Base-by-base conservation (phyloP, 1,140 invertebrate genomes). In the Andricus grossulariae region DNA sequence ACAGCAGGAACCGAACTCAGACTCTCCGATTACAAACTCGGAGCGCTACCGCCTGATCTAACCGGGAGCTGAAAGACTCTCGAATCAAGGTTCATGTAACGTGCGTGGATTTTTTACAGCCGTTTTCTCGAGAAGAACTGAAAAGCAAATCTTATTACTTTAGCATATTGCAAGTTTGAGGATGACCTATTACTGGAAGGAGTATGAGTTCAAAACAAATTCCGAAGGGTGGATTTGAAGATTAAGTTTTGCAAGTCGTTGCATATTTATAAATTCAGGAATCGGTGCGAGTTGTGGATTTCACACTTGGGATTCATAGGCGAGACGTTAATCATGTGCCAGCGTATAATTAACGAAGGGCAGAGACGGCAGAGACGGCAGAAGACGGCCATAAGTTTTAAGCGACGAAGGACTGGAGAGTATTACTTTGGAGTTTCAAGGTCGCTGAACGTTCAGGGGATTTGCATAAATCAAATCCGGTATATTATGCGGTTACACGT, bases 381-480 rank as follows among this genome's bases (percentile, higher is more conserved):
- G 54, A 19, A 25, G 10, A 60, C 19, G 55, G 21, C 15, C 19
- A 60, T 60, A 60, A 60, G 11, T 60, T 60, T 25, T 32, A 60
- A 60, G 55, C 21, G 55, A 60, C 55, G 55, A 60, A 25, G 55
- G 55, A 32, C 25, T 3, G 25, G 25, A 3, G 25, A 32, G 25
- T 32, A 60, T 60, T 60, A 60, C 55, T 60, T 60, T 60, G 12
- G 55, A 25, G 75, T 72, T 57, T 18, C 57, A 71, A 51, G 49
- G 66, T 45, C 60, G 66, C 52, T 71, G 54, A 79, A 49, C 21
- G 75, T 50, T 51, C 60, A 13, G 15, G 51, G 32, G 55, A 77
- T 80, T 82, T 80, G 71, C 80, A 82, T 84, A 82, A 84, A 84
- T 84, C 80, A 84, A 75, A 75, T 78, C 45, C 80, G 83, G 82